phyloP scores from a whole-genome alignment of 2,888 invertebrate genomes.

The Macrosiphum euphorbiae region DNA sequence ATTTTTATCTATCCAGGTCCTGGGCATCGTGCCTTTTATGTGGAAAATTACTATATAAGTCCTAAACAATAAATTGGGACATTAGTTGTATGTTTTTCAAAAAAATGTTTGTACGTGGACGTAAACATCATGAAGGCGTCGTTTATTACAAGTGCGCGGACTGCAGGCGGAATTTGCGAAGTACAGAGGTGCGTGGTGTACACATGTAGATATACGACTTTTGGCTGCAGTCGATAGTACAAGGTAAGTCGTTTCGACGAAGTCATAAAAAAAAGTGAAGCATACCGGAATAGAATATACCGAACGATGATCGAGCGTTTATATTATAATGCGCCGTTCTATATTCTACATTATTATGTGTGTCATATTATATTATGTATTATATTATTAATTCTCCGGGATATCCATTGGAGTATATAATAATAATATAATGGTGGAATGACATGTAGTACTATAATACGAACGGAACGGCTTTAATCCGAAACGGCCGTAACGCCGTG shows the following conservation, averaged over 20 bases:
- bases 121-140: too few species aligned
- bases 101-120: too few species aligned
- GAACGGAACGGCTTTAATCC: constrained; percentile 10
- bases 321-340: neutral
- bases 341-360: neutral
- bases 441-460: constrained; percentile 22
- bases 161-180: neutral
- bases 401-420: constrained; percentile 21
- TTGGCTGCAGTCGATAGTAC: neutral
- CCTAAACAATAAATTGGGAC: neutral
- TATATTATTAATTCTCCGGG: neutral
- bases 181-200: neutral
- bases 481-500: constrained; percentile 48
- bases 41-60: neutral
- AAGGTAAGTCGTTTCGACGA: neutral
- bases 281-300: neutral
- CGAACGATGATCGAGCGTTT: constrained; percentile 34
- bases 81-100: neutral
- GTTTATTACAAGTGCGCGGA: neutral
- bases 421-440: neutral
- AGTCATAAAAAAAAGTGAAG: neutral
- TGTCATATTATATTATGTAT: neutral
- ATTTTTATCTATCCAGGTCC: neutral
- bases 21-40: neutral
- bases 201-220: neutral